phyloP scores from a whole-genome alignment of 2,113 vertebrate genomes.

The Todiramphus chloris region DNA sequence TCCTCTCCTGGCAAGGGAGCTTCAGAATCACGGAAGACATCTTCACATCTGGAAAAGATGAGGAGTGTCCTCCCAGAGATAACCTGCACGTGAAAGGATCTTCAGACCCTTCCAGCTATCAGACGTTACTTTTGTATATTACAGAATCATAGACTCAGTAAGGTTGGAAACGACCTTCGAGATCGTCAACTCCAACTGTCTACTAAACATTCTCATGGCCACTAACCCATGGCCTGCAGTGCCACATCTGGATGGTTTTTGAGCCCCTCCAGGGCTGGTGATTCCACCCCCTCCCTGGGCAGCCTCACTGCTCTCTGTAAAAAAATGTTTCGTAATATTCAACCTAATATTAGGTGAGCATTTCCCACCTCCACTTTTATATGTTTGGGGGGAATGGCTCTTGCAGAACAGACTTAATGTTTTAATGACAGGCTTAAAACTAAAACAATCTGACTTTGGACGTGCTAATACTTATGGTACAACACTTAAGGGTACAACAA shows the following conservation, averaged over 20 bases:
- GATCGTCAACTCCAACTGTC: no score
- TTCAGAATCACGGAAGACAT: conserved; percentile 10
- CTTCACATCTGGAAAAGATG: conserved; percentile 50
- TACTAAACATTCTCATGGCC: no score
- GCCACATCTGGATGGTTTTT: no score
- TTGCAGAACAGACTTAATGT: background rate
- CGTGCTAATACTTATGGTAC: background rate
- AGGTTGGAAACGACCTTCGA: no score
- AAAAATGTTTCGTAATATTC: no score
- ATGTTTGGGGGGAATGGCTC: background rate
- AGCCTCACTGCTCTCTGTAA: no score
- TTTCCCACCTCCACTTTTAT: background rate
- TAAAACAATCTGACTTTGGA: background rate
- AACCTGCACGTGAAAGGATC: conserved; percentile 30
- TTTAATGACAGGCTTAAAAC: conserved; percentile 7
- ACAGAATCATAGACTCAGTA: no score
- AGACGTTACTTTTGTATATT: background rate
- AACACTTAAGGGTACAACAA: background rate
- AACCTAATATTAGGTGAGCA: background rate
- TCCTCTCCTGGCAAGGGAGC: conserved; percentile 34
- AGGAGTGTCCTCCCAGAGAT: conserved; percentile 28
- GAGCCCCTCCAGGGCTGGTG: no score
- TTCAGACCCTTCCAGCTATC: conserved; percentile 25
- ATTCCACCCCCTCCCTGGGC: no score
- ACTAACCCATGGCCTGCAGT: no score